Evolutionary conservation across 2,113 vertebrate species (phyloP), one percentile per base, ranked within the genome.

Genomic region (Lophura nycthemera): DNA sequence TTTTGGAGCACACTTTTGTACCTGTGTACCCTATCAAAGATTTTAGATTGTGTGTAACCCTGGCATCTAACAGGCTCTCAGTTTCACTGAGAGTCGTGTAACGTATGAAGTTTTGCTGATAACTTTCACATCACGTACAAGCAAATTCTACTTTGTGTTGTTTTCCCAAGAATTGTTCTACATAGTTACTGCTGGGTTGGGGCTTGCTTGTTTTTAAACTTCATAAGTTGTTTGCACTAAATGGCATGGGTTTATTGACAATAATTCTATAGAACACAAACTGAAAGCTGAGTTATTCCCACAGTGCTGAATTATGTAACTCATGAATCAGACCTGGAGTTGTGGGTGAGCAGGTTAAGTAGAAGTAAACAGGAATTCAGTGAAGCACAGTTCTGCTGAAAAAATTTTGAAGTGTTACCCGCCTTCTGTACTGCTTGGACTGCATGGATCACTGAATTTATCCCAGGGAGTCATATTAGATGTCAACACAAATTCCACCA

Each of bases 341-440:
- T 73, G 24, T 60, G 82, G 48, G n/a, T 70, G 42, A 93, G 63
- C 69, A 56, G 30, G 47, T 54, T 34, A 87, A 83, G 24, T 12
- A 77, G 59, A 29, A 84, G 10, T 27, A 84, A 75, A 78, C 18
- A 88, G 34, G 14, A 90, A 84, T 40, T 67, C 12, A 32, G 19
- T 4, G 54, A 91, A 83, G 82, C 47, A 79, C 10, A 20, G 13
- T 54, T 85, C 54, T 82, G 71, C 22, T 38, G 20, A 48, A 72
- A 88, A 25, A 36, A 21, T 66, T 86, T 66, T 25, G 3, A 85
- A 65, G 34, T 18, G 18, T 56, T 80, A 83, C 50, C 24, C 63
- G 72, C 63, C 60, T 76, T 84, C 69, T 75, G 38, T 69, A 63
- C 65, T 83, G 42, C 82, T 88, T 77, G 34, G 52, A 71, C 85